These are phyloP conservation scores for Hydrozoanthus gracilis DNA, from an alignment of 92 coral and sea anemone species.

Conservation along the genomic window DNA sequence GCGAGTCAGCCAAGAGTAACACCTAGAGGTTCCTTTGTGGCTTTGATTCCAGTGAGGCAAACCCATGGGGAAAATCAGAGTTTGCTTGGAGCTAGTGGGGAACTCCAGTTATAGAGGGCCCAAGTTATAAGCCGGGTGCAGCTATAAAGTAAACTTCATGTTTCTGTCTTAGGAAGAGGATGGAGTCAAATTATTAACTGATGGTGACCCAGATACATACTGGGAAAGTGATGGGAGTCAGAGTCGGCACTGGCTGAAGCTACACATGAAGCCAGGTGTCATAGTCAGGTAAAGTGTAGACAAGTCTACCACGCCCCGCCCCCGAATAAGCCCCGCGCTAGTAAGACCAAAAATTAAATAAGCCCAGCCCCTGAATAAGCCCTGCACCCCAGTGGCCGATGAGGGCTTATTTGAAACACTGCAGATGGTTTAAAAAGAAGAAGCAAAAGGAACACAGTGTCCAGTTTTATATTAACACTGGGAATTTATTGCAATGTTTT, in stretches of 20 bases:
- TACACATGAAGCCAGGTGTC: slow-evolving; percentile 88
- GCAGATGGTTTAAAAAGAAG: too few relatives aligned
- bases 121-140: background rate
- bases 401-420: too few relatives aligned
- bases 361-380: too few relatives aligned
- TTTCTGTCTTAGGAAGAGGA: slow-evolving; percentile 71
- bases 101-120: background rate
- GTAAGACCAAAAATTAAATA: too few relatives aligned
- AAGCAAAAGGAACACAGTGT: too few relatives aligned
- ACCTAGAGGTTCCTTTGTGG: background rate
- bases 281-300: slow-evolving; percentile 70
- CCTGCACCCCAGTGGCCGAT: too few relatives aligned
- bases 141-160: too few relatives aligned
- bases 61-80: background rate
- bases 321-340: too few relatives aligned
- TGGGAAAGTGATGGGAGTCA: slow-evolving; percentile 99
- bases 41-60: background rate
- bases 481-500: too few relatives aligned
- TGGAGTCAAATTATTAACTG: slow-evolving; percentile 81
- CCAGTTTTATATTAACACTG: too few relatives aligned
- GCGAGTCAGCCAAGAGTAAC: background rate
- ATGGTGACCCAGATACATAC: slow-evolving; percentile 91
- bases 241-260: slow-evolving; percentile 95
- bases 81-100: background rate
- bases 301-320: too few relatives aligned